phyloP scores from a whole-genome alignment of 2,888 invertebrate species.

The Drosophila ezoana region DNA sequence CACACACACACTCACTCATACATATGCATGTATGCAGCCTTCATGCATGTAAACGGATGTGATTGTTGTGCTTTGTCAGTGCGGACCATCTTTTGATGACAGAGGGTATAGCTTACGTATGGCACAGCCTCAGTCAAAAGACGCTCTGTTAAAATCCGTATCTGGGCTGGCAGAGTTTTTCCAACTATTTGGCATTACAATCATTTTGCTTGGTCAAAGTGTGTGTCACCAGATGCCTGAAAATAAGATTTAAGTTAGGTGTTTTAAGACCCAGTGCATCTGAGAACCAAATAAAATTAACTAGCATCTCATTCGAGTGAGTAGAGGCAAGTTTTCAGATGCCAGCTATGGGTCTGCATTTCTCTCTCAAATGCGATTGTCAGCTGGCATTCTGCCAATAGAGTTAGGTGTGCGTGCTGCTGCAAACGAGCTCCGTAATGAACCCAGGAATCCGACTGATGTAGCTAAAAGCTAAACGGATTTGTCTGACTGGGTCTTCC shows the following conservation, averaged over 20 bases:
- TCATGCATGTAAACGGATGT: conserved; percentile 42
- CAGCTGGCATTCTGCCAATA: background rate
- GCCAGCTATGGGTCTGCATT: conserved; percentile 8
- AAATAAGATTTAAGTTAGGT: conserved; percentile 14
- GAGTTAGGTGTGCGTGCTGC: background rate
- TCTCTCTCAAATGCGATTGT: conserved; percentile 2
- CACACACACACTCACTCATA: background rate
- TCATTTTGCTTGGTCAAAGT: conserved; percentile 1
- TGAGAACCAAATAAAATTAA: conserved; percentile 13
- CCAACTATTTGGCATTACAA: background rate
- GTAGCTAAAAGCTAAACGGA: background rate
- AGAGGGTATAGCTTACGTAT: background rate
- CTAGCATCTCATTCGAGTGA: conserved; percentile 10
- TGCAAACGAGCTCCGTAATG: background rate
- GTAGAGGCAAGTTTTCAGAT: conserved; percentile 4
- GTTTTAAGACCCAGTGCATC: conserved; percentile 8
- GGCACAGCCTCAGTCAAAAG: background rate
- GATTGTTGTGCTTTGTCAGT: conserved; percentile 42
- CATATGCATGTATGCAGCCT: conserved; percentile 12
- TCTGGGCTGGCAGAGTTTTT: conserved; percentile 18
- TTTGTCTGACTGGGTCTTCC: background rate
- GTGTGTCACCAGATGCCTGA: conserved; percentile 16
- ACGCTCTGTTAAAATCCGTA: conserved; percentile 18
- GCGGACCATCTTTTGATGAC: conserved; percentile 1
- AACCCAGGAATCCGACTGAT: background rate